Evolutionary conservation across 2,888 invertebrate species (phyloP).

Genomic region (Drosophila monieri): DNA sequence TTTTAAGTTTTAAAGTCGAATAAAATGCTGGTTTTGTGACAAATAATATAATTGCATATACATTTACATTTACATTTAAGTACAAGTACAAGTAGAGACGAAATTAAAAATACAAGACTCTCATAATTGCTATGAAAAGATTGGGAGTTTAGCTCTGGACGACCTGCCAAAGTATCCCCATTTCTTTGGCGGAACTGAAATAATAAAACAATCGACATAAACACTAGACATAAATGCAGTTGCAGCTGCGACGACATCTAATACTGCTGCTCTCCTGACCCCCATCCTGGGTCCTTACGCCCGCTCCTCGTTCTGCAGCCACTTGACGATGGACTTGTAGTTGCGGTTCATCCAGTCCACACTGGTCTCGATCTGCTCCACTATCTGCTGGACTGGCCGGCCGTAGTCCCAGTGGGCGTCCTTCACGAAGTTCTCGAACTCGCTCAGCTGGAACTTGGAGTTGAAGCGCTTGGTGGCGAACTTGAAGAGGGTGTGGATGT

Average conservation of each 20-base stretch:
- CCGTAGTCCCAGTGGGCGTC: conserved; percentile 88
- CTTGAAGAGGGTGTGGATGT: conserved; percentile 89
- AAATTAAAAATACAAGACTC: conserved; percentile 62
- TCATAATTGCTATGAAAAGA: conserved; percentile 40
- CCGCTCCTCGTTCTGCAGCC: conserved; percentile 85
- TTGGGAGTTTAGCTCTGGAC: conserved; percentile 37
- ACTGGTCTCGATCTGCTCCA: conserved; percentile 92
- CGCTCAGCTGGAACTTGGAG: conserved; percentile 89
- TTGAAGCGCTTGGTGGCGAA: conserved; percentile 90
- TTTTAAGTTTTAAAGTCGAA: no score
- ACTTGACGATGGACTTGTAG: conserved; percentile 89
- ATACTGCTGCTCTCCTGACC: conserved; percentile 61
- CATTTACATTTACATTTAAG: conserved; percentile 63
- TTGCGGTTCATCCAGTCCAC: conserved; percentile 93
- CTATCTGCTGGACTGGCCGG: conserved; percentile 90
- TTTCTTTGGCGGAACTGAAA: conserved; percentile 37
- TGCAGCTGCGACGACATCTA: conserved; percentile 42
- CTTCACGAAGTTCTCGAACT: conserved; percentile 89
- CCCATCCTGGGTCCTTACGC: conserved; percentile 15
- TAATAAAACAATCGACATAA: conserved; percentile 47
- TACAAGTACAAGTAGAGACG: conserved; percentile 62
- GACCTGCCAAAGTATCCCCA: conserved; percentile 16
- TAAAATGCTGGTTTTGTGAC: conserved; percentile 5
- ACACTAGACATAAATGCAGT: conserved; percentile 62
- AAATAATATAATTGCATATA: conserved; percentile 54